Evolutionary conservation across 2,888 invertebrate genomes (phyloP), one percentile per base, ranked within the genome.

Genomic region (Troides aeacus): DNA sequence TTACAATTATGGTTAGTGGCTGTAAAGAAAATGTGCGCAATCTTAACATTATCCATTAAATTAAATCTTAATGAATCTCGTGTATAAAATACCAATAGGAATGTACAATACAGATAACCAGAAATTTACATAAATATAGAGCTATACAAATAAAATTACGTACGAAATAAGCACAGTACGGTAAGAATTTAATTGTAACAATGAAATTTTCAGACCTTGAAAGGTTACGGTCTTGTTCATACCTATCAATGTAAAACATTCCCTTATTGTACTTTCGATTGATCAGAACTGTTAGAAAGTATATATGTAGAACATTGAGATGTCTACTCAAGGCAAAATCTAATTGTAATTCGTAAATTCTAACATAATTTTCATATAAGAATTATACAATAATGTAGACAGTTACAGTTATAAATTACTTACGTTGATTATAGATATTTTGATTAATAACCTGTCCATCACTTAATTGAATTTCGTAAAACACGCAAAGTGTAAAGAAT

Each of bases 401-500:
- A 50, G 17, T 50, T 50, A 50, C 15, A 50, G 15, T 50, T 15
- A 18, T 17, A 50, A 50, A 50, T 15, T 50, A 70, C 70, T 66
- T 62, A 70, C 70, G 17, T 53, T 7, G 23, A n/a, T n/a, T 36
- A 30, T 66, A 50, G 36, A 8, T 8, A 21, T 58, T 53, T 56
- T 62, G 30, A 63, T 63, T 58, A 23, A 18, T 53, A 36, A 58
- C 24, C 53, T 63, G 62, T 58, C 56, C 70, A 56, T 2, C n/a
- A 53, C 53, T 59, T 21, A 57, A 8, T 24, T 53, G 58, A 53
- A 70, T 70, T 66, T 62, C 39, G 66, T 24, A 63, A 18, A 70
- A 5, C 8, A 62, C 6, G 23, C 30, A 36, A 36, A 63, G 15
- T 23, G 36, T 36, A 18, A 62, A 36, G 12, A 62, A 7, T n/a